Conservation (phyloP, 2,888 invertebrate species). For the Sphaeridia pumilis region DNA sequence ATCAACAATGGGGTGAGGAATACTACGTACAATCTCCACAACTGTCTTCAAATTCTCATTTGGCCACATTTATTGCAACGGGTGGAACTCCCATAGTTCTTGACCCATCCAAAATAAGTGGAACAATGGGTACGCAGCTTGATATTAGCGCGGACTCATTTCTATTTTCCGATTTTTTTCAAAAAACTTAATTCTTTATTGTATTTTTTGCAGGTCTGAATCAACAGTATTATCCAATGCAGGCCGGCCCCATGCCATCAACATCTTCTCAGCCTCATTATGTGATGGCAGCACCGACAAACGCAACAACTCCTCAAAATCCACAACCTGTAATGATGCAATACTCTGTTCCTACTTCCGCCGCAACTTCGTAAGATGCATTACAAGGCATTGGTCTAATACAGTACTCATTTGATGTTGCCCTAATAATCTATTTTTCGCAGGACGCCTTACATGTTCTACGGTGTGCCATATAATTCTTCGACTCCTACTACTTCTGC, state of each 20-base stretch:
- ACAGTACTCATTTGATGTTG: background rate
- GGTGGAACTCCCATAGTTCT: constrained; percentile 10
- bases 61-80: constrained; percentile 4
- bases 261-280: constrained; percentile 10
- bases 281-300: constrained; percentile 10
- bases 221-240: constrained; percentile 19
- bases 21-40: constrained; percentile 12
- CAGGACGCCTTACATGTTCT: constrained; percentile 16
- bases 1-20: constrained; percentile 15
- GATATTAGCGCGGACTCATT: background rate
- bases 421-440: no score
- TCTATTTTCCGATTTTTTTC: background rate
- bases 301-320: background rate
- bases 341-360: constrained; percentile 17
- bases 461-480: constrained; percentile 11
- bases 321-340: constrained; percentile 16
- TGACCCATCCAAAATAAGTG: constrained; percentile 11
- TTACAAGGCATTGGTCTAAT: background rate
- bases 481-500: constrained; percentile 4
- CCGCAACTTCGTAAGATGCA: constrained; percentile 1
- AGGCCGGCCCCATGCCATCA: constrained; percentile 6
- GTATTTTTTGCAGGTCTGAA: constrained; percentile 12
- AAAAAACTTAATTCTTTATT: background rate
- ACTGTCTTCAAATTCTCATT: constrained; percentile 1
- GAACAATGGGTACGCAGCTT: constrained; percentile 8